Conservation (phyloP, 2,797 vertebrate species). For the Pteronotus mesoamericanus region DNA sequence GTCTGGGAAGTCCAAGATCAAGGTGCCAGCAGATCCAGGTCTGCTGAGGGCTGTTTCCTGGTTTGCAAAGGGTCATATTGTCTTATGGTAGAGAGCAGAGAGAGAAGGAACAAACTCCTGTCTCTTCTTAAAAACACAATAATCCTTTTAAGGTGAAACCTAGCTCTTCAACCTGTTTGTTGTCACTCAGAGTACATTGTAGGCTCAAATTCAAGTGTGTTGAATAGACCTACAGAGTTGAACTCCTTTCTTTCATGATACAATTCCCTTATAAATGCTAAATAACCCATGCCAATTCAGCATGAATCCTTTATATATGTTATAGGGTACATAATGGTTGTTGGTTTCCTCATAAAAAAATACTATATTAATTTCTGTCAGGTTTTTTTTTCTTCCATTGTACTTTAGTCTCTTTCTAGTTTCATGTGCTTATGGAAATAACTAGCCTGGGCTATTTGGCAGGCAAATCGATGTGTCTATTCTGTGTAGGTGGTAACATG, state of each 20-base stretch:
- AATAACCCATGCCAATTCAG: not conserved
- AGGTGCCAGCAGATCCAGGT: too few relatives aligned
- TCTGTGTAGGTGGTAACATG: not conserved
- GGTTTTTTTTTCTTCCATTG: not conserved
- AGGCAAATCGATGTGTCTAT: slow-evolving; percentile 58
- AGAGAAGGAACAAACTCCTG: too few relatives aligned
- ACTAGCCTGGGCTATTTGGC: slow-evolving; percentile 54
- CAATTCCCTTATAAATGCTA: not conserved
- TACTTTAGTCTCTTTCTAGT: slow-evolving; percentile 7
- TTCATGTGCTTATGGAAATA: slow-evolving; percentile 63
- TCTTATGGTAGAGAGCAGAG: too few relatives aligned
- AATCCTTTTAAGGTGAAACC: too few relatives aligned
- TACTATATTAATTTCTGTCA: not conserved
- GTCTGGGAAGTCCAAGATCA: too few relatives aligned
- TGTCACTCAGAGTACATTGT: not conserved
- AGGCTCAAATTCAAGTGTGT: not conserved
- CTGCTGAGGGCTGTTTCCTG: too few relatives aligned
- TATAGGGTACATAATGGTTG: not conserved
- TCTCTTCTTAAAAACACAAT: too few relatives aligned
- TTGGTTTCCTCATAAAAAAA: slow-evolving; percentile 7
- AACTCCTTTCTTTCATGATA: not conserved
- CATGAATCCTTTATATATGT: not conserved
- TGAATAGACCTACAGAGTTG: not conserved
- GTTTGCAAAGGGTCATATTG: too few relatives aligned
- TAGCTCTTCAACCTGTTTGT: not conserved